A percentile compares a stretch with the other conserved stretches of the same genome.
Conservation (phyloP, 2,888 invertebrate species). For the Pelosia muscerda region DNA sequence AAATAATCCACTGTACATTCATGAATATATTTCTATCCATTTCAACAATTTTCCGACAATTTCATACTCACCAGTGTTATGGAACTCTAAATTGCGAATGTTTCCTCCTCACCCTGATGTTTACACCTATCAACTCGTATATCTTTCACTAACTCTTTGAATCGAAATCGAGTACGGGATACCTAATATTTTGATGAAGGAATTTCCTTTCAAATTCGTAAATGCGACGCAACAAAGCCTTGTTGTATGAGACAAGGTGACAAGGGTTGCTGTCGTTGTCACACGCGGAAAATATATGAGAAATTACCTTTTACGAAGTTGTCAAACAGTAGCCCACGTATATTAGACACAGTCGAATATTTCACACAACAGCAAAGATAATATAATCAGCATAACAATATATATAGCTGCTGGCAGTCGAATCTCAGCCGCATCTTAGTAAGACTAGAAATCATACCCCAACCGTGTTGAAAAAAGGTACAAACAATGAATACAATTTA, state of each 20-base stretch:
- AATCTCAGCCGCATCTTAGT: too few relatives aligned
- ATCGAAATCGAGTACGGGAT: background rate
- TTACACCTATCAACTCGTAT: background rate
- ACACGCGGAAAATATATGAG: conserved; percentile 45
- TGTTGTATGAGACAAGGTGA: conserved; percentile 47
- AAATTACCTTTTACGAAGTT: conserved; percentile 41
- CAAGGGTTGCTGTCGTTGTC: conserved; percentile 57
- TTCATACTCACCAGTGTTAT: too few relatives aligned
- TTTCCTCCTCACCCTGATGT: background rate
- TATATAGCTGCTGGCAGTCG: too few relatives aligned
- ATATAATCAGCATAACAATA: background rate
- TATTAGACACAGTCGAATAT: conserved; percentile 28
- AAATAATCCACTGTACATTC: too few relatives aligned
- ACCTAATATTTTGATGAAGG: background rate
- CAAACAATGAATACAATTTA: too few relatives aligned
- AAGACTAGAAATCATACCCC: too few relatives aligned
- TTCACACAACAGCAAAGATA: conserved; percentile 1
- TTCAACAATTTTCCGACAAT: too few relatives aligned
- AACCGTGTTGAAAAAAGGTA: too few relatives aligned
- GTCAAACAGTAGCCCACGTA: conserved; percentile 23
- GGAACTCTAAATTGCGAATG: background rate
- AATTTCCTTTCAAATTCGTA: conserved; percentile 17
- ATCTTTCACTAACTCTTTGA: background rate
- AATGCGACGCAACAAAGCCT: conserved; percentile 21
- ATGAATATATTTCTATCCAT: too few relatives aligned